phyloP scores from a whole-genome alignment of 1,140 invertebrate genomes.

The Panagrolaimus sp. region DNA sequence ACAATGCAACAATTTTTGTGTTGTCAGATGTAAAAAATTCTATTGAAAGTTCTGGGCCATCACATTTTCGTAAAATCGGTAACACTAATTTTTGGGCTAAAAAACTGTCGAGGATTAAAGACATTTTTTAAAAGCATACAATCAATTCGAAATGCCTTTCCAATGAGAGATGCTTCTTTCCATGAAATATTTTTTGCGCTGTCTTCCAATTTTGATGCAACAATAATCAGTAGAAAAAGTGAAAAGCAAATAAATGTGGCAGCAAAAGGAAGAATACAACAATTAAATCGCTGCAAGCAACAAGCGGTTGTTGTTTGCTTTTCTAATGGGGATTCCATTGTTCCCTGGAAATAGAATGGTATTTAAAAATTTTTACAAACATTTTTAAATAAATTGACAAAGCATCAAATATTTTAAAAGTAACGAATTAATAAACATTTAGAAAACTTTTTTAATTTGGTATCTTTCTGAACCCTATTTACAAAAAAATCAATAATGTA shows the following conservation, averaged over 20 bases:
- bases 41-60: not conserved
- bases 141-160: constrained; percentile 2
- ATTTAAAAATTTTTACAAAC: not conserved
- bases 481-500: not conserved
- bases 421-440: not conserved
- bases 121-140: not conserved
- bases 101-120: not conserved
- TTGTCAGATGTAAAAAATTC: not conserved
- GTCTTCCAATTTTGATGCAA: not conserved
- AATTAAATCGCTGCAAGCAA: not conserved
- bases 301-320: not conserved
- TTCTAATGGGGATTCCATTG: not conserved
- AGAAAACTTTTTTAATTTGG: not conserved
- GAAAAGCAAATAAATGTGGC: not conserved
- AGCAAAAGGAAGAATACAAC: not conserved
- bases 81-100: constrained; percentile 2
- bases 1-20: not conserved
- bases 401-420: not conserved
- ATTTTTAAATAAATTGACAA: not conserved
- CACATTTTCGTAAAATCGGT: not conserved
- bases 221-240: constrained; percentile 4
- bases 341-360: not conserved
- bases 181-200: not conserved
- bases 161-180: not conserved
- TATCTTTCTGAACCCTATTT: not conserved